Base-by-base conservation (phyloP, 2,888 invertebrate genomes). In the Synanthedon formicaeformis region DNA sequence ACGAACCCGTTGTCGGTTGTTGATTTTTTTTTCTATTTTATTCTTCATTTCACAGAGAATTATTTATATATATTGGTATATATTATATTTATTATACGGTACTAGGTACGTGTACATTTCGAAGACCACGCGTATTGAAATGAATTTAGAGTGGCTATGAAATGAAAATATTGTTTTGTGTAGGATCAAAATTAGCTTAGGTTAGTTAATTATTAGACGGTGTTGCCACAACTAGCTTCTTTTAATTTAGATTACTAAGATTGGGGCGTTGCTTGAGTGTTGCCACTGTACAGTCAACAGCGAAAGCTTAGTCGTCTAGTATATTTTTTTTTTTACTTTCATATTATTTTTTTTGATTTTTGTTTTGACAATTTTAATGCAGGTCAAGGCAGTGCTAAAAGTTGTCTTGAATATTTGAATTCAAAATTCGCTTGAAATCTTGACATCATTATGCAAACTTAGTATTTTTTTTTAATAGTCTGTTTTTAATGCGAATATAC, bases 171-270 rank as follows among this genome's bases (percentile, higher is more conserved):
- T 73, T 70, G 67, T 63, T 64, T 63, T 56, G 63, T 63, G 60
- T 54, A 16, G 49, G 18, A 55, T 57, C 54, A 54, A 53, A 57
- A 56, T 55, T 66, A 62, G 61, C 53, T 54, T 62, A 57, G 57
- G 55, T 57, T 55, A 53, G 51, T 45, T 55, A 45, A 48, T 48
- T 52, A 51, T 41, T 51, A 51, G 59, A 61, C 59, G 56, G 59
- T 64, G 66, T 66, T 73, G 73, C 67, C 71, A 71, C 72, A 66
- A 66, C 64, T 71, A 74, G 71, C 73, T 75, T 74, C 69, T 69
- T 73, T 72, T 67, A 65, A 69, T 62, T 56, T 64, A 63, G 60
- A 63, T 61, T 57, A 62, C 55, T 62, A 59, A 55, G 58, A 63
- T 69, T 65, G 71, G 75, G 73, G 76, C 73, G 70, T 80, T 79